Evolutionary conservation across 2,888 invertebrate genomes (phyloP).

Genomic region (Eristalis arbustorum): DNA sequence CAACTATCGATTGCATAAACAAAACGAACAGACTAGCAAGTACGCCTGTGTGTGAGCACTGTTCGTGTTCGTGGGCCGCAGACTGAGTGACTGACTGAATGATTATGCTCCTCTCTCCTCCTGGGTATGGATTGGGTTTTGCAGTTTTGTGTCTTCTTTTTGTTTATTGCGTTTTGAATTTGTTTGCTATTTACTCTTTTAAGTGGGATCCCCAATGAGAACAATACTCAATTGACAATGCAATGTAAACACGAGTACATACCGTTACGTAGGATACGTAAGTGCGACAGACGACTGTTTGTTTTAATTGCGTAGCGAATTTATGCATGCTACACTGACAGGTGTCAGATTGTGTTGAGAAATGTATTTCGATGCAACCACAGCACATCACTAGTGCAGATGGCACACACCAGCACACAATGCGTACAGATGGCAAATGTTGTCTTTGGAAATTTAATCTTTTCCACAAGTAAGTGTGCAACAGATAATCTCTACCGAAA

Average conservation of each 20-base stretch:
- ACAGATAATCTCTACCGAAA: not conserved
- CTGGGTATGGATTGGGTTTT: not conserved
- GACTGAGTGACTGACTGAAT: not conserved
- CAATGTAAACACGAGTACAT: not conserved
- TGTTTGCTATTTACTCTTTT: constrained; percentile 18
- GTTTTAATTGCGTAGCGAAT: not conserved
- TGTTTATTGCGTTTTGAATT: constrained; percentile 33
- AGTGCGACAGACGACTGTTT: not conserved
- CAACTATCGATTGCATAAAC: constrained; percentile 36
- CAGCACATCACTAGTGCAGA: not conserved
- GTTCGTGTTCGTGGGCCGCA: not conserved
- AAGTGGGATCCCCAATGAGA: not conserved
- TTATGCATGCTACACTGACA: not conserved
- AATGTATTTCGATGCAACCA: not conserved
- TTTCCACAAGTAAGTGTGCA: not conserved
- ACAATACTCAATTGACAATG: not conserved
- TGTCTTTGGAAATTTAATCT: not conserved
- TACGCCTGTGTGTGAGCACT: not conserved
- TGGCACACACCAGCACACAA: not conserved
- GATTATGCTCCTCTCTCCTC: not conserved
- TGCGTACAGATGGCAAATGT: not conserved
- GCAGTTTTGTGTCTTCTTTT: not conserved
- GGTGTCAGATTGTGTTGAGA: not conserved
- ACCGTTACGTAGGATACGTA: not conserved
- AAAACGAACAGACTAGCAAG: constrained; percentile 13